Percentiles rank a stretch among this genome's conserved stretches.
phyloP scores from a whole-genome alignment of 2,888 invertebrate species.

The Ceraclea dissimilis region DNA sequence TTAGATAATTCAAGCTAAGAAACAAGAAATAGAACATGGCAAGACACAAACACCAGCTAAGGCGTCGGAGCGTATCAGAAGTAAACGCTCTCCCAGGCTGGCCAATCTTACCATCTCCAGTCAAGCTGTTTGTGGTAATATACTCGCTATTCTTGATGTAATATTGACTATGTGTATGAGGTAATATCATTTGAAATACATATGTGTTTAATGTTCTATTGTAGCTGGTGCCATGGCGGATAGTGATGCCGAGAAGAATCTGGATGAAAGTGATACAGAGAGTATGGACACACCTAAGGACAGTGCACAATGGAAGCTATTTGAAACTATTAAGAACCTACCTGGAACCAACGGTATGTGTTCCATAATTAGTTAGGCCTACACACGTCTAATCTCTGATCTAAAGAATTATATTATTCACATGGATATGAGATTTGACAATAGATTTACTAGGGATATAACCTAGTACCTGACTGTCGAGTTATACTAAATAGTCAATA shows the following conservation, averaged over 20 bases:
- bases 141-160: background rate
- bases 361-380: too few relatives aligned
- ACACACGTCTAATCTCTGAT: too few relatives aligned
- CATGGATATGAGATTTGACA: too few relatives aligned
- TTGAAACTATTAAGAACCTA: conserved; percentile 66
- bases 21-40: conserved; percentile 66
- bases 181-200: too few relatives aligned
- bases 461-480: too few relatives aligned
- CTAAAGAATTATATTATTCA: too few relatives aligned
- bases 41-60: conserved; percentile 52
- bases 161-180: background rate
- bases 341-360: conserved; percentile 43
- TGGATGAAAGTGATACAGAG: conserved; percentile 43
- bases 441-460: too few relatives aligned
- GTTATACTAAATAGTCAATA: too few relatives aligned
- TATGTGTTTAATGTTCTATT: background rate
- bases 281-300: conserved; percentile 39
- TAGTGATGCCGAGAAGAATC: conserved; percentile 58
- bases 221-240: conserved; percentile 37
- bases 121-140: conserved; percentile 21
- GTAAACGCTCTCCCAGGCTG: conserved; percentile 42
- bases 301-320: conserved; percentile 86
- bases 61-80: conserved; percentile 63
- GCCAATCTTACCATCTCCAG: conserved; percentile 18
- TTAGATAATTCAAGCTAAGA: conserved; percentile 57